These are phyloP conservation scores for Exocentrus adspersus DNA, from an alignment of 2,888 invertebrate species.

Conservation along the genomic window DNA sequence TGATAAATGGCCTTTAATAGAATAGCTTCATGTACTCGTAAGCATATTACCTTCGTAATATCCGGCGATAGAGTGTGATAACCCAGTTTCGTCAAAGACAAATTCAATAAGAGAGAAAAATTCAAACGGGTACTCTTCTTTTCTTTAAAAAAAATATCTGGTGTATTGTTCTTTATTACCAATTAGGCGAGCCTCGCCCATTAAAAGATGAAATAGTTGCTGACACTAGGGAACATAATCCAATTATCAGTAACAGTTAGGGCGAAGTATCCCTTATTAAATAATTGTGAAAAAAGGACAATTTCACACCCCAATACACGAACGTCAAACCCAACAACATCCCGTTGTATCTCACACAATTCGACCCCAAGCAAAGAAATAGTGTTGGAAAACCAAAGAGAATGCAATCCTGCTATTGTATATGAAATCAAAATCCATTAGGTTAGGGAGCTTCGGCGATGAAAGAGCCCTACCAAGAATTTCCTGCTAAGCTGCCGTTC, in stretches of 20 bases:
- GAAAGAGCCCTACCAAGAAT: conserved; percentile 52
- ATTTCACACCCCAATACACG: conserved; percentile 39
- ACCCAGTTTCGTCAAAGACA: too few relatives aligned
- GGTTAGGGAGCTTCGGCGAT: conserved; percentile 47
- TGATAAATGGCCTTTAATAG: too few relatives aligned
- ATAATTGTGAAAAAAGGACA: conserved; percentile 43
- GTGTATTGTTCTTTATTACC: too few relatives aligned
- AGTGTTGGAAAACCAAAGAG: conserved; percentile 52
- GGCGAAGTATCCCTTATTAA: conserved; percentile 11
- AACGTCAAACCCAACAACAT: conserved; percentile 28
- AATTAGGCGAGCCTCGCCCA: too few relatives aligned
- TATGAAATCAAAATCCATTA: conserved; percentile 63
- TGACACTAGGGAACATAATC: background rate
- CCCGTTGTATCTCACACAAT: conserved; percentile 45
- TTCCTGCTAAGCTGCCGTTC: conserved; percentile 55
- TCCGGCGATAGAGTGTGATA: too few relatives aligned
- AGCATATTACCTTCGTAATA: too few relatives aligned
- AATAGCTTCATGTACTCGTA: too few relatives aligned
- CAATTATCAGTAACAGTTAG: conserved; percentile 4
- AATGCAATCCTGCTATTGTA: conserved; percentile 53
- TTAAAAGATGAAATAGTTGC: too few relatives aligned
- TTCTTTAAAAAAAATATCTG: too few relatives aligned
- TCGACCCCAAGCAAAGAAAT: conserved; percentile 47
- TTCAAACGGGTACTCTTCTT: too few relatives aligned
- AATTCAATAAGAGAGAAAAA: too few relatives aligned